Base-by-base conservation (phyloP, 2,797 vertebrate species). In the Diplodus puntazzo region DNA sequence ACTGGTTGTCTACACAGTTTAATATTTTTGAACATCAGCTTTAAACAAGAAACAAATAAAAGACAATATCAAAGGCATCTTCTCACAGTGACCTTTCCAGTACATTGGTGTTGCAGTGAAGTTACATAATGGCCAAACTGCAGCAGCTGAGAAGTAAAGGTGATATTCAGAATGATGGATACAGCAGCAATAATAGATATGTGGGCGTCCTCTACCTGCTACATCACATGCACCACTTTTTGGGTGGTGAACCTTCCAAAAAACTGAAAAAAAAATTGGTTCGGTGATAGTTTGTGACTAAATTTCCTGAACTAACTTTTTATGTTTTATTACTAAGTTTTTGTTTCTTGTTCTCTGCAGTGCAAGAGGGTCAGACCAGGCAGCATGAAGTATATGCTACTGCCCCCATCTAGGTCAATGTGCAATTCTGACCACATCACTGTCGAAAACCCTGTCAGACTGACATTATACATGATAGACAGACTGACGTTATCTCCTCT, bases 311-410 rank as follows among this genome's bases (percentile, higher is more conserved):
- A 89, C 83, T 43, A 14, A 34, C 55, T 58, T 49, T 57, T 55
- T 4, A 49, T 52, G 45, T 62, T 34, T 84, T 54, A 77, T 92
- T 93, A 92, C 92, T 93, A 92, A 92, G 90, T 73, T 79, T 70
- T 53, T 65, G 63, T 88, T 73, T 71, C 69, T 69, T 58, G 18
- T 62, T 62, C 57, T 89, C 87, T 30, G 65, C 68, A 79, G 87
- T 81, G 82, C 87, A 85, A 79, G 57, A 74, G 43, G 57, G 73
- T 85, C 80, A 83, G 68, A 80, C n/a, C 25, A 84, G 84, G 84
- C 83, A 82, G 77, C 76, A 68, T 52, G 34, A 59, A 55, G 64
- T 67, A 18, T 59, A 68, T 62, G 57, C 70, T 59, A 63, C 83
- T 75, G 83, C 77, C 81, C 81, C 70, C 55, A 54, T 81, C 83